phyloP scores from a whole-genome alignment of 2,113 vertebrate genomes.

The Fukomys damarensis region DNA sequence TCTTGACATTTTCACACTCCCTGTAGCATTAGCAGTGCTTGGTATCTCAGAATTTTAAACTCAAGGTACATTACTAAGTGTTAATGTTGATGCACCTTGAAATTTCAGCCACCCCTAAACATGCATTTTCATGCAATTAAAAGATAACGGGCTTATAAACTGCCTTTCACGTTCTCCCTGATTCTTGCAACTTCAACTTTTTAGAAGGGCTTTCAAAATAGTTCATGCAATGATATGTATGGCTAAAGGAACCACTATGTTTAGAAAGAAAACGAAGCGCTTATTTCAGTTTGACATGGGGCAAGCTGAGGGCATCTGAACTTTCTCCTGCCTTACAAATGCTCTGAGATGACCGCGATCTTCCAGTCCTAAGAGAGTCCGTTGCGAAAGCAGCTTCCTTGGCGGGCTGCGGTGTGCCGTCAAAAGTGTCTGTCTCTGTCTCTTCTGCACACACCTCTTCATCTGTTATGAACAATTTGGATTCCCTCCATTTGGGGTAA shows the following conservation, averaged over 20 bases:
- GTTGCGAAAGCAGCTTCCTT: constrained; percentile 88
- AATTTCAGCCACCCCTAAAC: constrained; percentile 89
- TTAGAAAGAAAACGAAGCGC: constrained; percentile 85
- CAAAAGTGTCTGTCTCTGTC: constrained; percentile 87
- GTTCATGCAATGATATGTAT: constrained; percentile 93
- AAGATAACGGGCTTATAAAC: constrained; percentile 85
- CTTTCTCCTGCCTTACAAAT: constrained; percentile 88
- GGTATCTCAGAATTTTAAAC: constrained; percentile 83
- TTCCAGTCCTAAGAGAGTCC: constrained; percentile 93
- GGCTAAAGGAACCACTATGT: constrained; percentile 90
- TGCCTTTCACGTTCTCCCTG: constrained; percentile 84
- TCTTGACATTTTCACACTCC: constrained; percentile 78
- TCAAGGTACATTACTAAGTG: constrained; percentile 81
- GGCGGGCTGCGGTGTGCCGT: constrained; percentile 87
- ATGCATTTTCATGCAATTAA: constrained; percentile 94
- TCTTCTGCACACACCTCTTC: constrained; percentile 90
- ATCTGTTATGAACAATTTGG: constrained; percentile 96
- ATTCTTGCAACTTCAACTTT: constrained; percentile 83
- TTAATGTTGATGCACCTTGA: constrained; percentile 84
- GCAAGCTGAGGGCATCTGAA: constrained; percentile 92
- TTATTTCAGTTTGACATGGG: constrained; percentile 95
- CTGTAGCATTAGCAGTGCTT: constrained; percentile 81
- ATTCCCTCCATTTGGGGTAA: constrained; percentile 93
- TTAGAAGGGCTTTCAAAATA: constrained; percentile 87
- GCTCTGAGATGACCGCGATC: constrained; percentile 89